Evolutionary conservation across 2,113 vertebrate genomes (phyloP).

Genomic region (Pelobates fuscus): DNA sequence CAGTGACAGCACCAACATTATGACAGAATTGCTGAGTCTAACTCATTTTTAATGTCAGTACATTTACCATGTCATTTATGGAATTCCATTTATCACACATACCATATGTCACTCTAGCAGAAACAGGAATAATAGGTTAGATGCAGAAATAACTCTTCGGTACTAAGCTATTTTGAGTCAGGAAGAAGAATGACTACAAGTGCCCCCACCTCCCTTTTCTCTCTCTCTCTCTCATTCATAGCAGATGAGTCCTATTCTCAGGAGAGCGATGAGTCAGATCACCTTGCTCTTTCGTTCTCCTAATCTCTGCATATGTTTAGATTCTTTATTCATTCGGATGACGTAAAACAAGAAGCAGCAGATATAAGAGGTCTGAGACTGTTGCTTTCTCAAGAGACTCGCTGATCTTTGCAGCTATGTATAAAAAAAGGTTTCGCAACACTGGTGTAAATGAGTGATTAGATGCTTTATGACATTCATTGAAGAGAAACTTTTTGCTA

Average conservation of each 20-base stretch:
- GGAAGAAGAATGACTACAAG: slow-evolving; percentile 34
- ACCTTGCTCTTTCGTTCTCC: slow-evolving; percentile 45
- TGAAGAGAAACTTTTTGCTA: neutral
- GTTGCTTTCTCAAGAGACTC: slow-evolving; percentile 24
- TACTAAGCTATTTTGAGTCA: slow-evolving; percentile 41
- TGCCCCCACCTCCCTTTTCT: neutral
- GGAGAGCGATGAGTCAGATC: slow-evolving; percentile 43
- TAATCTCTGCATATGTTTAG: slow-evolving; percentile 43
- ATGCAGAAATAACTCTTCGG: slow-evolving; percentile 40
- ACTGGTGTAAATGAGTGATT: slow-evolving; percentile 12
- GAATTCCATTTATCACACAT: slow-evolving; percentile 31
- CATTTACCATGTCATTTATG: neutral
- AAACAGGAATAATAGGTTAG: slow-evolving; percentile 26
- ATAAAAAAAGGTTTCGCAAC: slow-evolving; percentile 13
- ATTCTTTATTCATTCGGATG: slow-evolving; percentile 36
- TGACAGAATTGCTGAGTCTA: neutral
- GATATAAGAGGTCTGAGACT: slow-evolving; percentile 17
- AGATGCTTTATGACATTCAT: neutral
- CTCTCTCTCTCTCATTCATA: slow-evolving; percentile 36
- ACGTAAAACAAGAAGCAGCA: slow-evolving; percentile 32
- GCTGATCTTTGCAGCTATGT: slow-evolving; percentile 35
- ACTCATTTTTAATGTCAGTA: neutral
- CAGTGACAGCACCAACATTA: too few relatives aligned
- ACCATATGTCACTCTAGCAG: slow-evolving; percentile 13
- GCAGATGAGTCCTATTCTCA: slow-evolving; percentile 36